phyloP scores from a whole-genome alignment of 2,888 invertebrate genomes.

The Eudemis profundana region DNA sequence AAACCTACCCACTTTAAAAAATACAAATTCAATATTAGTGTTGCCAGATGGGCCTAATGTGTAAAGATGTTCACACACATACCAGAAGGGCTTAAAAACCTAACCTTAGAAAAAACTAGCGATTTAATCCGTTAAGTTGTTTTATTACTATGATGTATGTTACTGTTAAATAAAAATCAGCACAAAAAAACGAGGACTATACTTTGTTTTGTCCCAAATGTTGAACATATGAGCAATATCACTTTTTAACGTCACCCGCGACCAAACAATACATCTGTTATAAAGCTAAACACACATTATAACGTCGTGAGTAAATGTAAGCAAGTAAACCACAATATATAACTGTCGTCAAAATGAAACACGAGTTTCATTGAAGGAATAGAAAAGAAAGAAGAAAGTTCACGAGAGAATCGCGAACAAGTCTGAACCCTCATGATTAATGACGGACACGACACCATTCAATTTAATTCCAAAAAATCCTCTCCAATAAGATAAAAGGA shows the following conservation, averaged over 20 bases:
- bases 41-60: too few species aligned
- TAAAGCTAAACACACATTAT: background rate
- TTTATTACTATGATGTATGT: too few species aligned
- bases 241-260: background rate
- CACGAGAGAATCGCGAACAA: conserved; percentile 60
- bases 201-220: background rate
- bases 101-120: too few species aligned
- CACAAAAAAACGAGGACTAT: background rate
- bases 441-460: conserved; percentile 71
- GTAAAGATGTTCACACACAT: too few species aligned
- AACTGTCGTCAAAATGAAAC: conserved; percentile 47
- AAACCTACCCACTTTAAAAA: too few species aligned
- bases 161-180: background rate
- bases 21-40: too few species aligned
- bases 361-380: conserved; percentile 46
- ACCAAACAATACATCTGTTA: background rate
- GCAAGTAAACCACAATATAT: conserved; percentile 39
- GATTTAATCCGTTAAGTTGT: too few species aligned
- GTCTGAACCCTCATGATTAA: conserved; percentile 69
- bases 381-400: conserved; percentile 60
- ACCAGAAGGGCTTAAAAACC: too few species aligned
- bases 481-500: conserved; percentile 63
- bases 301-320: conserved; percentile 7
- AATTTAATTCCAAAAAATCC: conserved; percentile 69
- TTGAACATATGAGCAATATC: background rate